phyloP scores from a whole-genome alignment of 2,113 vertebrate genomes.

The Eurypyga helias region DNA sequence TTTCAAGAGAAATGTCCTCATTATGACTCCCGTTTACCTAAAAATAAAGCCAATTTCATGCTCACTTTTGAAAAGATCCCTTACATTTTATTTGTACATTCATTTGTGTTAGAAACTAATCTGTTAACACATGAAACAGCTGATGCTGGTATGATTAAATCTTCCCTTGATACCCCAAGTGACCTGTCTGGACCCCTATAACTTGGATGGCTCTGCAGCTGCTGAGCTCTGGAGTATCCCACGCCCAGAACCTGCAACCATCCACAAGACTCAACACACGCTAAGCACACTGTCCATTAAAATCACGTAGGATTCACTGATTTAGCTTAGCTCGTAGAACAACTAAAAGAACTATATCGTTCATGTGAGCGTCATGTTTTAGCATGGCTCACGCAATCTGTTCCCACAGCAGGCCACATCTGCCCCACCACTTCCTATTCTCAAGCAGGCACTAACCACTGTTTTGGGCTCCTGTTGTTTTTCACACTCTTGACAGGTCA shows the following conservation, averaged over 20 bases:
- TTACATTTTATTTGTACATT: background rate
- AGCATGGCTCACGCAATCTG: background rate
- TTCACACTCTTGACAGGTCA: background rate
- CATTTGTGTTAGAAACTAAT: background rate
- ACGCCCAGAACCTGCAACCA: background rate
- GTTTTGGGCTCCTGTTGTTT: background rate
- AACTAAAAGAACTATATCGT: background rate
- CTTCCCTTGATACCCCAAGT: background rate
- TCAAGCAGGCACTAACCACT: background rate
- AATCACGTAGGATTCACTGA: background rate
- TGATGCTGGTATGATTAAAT: background rate
- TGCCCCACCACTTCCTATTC: background rate
- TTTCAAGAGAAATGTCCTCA: background rate
- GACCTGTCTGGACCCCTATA: background rate
- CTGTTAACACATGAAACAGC: background rate
- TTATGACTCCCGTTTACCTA: background rate
- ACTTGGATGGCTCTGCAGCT: background rate
- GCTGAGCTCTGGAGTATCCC: background rate
- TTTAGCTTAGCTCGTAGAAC: background rate
- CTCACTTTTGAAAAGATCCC: background rate
- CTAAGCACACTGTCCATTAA: background rate
- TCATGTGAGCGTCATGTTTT: fast-evolving
- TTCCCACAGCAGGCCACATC: background rate
- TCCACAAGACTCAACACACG: fast-evolving
- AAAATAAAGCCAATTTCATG: background rate